Conservation (phyloP, 2,113 vertebrate genomes). For the Salvelinus alpinus region DNA sequence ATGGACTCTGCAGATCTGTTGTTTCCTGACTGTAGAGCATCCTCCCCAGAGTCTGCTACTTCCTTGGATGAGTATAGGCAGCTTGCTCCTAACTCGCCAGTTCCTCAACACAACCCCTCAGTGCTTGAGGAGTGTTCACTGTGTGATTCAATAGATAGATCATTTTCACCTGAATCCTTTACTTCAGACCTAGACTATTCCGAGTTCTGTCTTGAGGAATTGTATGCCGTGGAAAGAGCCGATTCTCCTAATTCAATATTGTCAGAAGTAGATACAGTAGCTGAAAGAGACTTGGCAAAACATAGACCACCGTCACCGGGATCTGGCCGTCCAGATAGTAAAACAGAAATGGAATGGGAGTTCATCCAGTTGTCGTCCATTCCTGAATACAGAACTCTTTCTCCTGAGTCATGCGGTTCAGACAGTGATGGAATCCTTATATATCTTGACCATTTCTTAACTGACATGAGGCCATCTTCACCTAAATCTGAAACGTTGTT, state of each 20-base stretch:
- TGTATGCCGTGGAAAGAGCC: slow-evolving; percentile 10
- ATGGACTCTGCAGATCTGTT: slow-evolving; percentile 6
- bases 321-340: slow-evolving; percentile 5
- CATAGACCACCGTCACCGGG: not conserved
- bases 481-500: not conserved
- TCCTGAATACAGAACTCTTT: slow-evolving; percentile 10
- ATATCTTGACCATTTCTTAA: not conserved
- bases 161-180: not conserved
- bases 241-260: slow-evolving; percentile 14
- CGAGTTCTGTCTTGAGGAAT: slow-evolving; percentile 1
- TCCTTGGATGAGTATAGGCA: not conserved
- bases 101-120: slow-evolving; percentile 2
- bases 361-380: not conserved
- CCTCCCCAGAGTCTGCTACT: slow-evolving; percentile 17
- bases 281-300: not conserved
- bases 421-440: not conserved
- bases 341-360: not conserved
- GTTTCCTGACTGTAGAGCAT: slow-evolving; percentile 8
- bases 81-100: slow-evolving; percentile 4
- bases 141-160: slow-evolving; percentile 1
- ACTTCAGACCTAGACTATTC: slow-evolving; percentile 8
- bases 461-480: not conserved
- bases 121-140: not conserved
- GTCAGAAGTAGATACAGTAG: not conserved
- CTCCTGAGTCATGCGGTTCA: slow-evolving; percentile 6